phyloP scores from a whole-genome alignment of 2,888 invertebrate genomes.

The Polyploca ridens region DNA sequence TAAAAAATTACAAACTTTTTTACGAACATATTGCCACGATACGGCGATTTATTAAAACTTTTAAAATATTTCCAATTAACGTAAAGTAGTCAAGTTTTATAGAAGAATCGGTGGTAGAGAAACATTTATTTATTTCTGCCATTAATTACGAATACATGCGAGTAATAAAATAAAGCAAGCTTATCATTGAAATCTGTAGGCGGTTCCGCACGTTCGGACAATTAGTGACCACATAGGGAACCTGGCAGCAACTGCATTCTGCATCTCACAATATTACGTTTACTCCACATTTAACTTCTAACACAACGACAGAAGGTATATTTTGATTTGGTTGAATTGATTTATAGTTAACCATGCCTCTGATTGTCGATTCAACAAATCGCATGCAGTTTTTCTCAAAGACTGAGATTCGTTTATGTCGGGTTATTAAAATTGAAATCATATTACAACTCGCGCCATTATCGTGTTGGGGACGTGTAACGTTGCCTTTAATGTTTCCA shows the following conservation, averaged over 20 bases:
- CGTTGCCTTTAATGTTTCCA: neutral
- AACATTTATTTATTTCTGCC: neutral
- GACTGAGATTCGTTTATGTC: neutral
- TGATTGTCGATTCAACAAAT: neutral
- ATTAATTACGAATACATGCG: conserved; percentile 7
- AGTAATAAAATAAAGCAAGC: conserved; percentile 8
- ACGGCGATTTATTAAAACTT: no score
- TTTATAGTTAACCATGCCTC: neutral
- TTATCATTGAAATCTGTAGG: conserved; percentile 12
- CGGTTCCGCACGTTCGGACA: conserved; percentile 26
- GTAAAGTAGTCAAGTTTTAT: no score
- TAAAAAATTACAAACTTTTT: no score
- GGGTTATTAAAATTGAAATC: neutral
- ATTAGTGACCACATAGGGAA: conserved; percentile 29
- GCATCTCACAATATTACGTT: neutral
- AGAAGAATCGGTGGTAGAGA: neutral
- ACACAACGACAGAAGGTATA: neutral
- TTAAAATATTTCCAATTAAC: no score
- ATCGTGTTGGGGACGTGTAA: neutral
- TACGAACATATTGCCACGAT: no score
- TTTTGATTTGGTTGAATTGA: neutral
- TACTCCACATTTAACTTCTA: neutral
- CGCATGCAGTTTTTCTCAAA: conserved; percentile 3
- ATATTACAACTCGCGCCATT: neutral
- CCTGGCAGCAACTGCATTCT: conserved; percentile 20